A percentile compares a stretch with the other conserved stretches of the same genome.
phyloP scores from a whole-genome alignment of 2,888 invertebrate species.

The Cheilosia pagana region DNA sequence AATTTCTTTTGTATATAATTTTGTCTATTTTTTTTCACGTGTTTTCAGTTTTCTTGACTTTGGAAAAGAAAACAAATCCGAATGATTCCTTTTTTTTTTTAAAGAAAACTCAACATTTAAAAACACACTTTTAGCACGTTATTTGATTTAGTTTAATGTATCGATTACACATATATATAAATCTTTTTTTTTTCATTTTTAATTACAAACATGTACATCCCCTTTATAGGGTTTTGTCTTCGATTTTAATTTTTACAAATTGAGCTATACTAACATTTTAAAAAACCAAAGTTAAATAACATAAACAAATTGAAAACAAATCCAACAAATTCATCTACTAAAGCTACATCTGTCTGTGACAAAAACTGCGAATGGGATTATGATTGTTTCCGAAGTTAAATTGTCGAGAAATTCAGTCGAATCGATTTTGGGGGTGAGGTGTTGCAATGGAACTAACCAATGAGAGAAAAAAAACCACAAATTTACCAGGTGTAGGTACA shows the following conservation, averaged over 20 bases:
- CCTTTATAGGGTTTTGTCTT: slow-evolving; percentile 21
- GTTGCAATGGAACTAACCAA: neutral
- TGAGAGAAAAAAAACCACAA: neutral
- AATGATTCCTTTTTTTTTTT: slow-evolving; percentile 42
- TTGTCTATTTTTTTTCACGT: slow-evolving; percentile 74
- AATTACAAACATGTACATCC: slow-evolving; percentile 61
- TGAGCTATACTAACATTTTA: slow-evolving; percentile 65
- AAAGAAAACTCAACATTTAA: slow-evolving; percentile 46
- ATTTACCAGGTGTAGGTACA: slow-evolving; percentile 1
- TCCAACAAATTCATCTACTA: slow-evolving; percentile 4
- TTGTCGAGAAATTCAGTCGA: no score
- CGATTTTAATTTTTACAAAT: slow-evolving; percentile 68
- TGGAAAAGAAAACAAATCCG: slow-evolving; percentile 66
- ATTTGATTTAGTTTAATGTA: slow-evolving; percentile 48
- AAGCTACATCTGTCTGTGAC: no score
- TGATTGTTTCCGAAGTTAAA: no score
- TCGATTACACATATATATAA: slow-evolving; percentile 6
- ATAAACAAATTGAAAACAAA: slow-evolving; percentile 20
- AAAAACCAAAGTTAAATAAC: slow-evolving; percentile 26
- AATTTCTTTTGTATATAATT: slow-evolving; percentile 74
- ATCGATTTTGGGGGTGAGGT: no score
- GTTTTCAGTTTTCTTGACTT: slow-evolving; percentile 59
- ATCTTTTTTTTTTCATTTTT: slow-evolving; percentile 26
- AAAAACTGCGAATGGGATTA: no score
- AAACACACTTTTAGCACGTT: slow-evolving; percentile 76